phyloP scores from a whole-genome alignment of 2,888 invertebrate species.

The Drosophila niveifrons region DNA sequence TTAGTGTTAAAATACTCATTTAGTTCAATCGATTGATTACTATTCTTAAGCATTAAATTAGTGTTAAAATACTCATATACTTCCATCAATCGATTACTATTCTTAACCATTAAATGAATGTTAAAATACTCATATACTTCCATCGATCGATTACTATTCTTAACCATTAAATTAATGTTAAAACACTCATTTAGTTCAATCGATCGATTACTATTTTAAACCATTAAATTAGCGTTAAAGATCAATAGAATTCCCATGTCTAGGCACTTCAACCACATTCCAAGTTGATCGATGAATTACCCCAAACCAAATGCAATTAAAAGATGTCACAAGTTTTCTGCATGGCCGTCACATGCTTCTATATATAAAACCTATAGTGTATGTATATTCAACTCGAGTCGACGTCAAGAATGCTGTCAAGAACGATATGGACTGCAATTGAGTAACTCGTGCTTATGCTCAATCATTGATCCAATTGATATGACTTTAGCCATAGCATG shows the following conservation, averaged over 20 bases:
- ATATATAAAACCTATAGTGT: not conserved
- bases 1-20: no score
- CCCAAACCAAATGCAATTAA: constrained; percentile 13
- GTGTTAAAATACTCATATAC: no score
- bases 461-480: constrained; percentile 73
- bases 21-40: not conserved
- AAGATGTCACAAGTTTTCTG: constrained; percentile 26
- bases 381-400: not conserved
- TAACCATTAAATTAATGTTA: no score
- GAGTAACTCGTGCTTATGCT: constrained; percentile 71
- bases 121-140: no score
- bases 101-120: no score
- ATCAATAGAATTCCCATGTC: not conserved
- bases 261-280: not conserved
- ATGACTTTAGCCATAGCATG: constrained; percentile 38
- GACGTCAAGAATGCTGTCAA: constrained; percentile 16
- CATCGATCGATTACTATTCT: no score
- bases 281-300: constrained; percentile 35
- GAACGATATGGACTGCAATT: constrained; percentile 32
- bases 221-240: not conserved
- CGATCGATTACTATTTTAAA: not conserved
- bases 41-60: not conserved
- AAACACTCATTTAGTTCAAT: not conserved
- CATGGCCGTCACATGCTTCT: constrained; percentile 36
- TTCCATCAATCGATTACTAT: no score